Evolutionary conservation across 2,113 vertebrate genomes (phyloP).

Genomic region (Sander lucioperca): DNA sequence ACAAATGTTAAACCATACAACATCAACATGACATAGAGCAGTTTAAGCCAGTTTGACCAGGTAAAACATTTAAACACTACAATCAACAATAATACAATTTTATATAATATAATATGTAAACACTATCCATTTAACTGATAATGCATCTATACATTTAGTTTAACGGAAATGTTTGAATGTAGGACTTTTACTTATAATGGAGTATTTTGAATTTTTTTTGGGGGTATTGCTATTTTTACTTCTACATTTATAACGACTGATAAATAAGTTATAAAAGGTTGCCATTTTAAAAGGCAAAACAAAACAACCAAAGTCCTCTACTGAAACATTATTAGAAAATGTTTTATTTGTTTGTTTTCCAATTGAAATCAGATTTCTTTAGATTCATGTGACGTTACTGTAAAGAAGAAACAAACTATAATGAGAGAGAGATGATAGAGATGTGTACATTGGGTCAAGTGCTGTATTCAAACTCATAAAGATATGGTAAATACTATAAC

Average conservation of each 20-base stretch:
- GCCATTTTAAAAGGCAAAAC: neutral
- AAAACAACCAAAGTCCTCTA: neutral
- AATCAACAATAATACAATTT: neutral
- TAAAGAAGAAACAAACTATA: neutral
- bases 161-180: neutral
- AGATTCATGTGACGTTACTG: neutral
- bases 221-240: neutral
- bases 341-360: neutral
- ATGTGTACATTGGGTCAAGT: neutral
- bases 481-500: constrained; percentile 34
- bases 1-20: neutral
- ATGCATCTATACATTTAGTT: neutral
- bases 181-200: no score
- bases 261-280: neutral
- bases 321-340: neutral
- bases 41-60: neutral
- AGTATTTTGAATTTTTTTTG: neutral
- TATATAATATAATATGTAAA: neutral
- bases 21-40: neutral
- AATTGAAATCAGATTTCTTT: neutral
- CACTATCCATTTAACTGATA: neutral
- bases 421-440: neutral
- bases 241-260: neutral
- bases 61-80: neutral
- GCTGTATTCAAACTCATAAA: constrained; percentile 28